Evolutionary conservation across 2,113 vertebrate species (phyloP), one percentile per base, ranked within the genome.

Genomic region (Amazona guildingii): DNA sequence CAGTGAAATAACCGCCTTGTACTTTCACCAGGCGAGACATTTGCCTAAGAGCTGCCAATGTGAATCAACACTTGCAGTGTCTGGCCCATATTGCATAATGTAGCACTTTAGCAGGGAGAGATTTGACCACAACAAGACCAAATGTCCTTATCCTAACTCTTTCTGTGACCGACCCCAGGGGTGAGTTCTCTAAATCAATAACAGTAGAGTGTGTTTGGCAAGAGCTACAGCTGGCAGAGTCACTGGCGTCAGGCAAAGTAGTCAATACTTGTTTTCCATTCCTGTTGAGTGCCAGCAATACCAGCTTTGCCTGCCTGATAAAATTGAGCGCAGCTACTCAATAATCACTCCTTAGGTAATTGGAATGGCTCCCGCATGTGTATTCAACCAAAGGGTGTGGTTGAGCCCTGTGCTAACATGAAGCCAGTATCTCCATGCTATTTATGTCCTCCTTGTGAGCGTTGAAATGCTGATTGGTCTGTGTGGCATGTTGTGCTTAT

Each of bases 341-440:
- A 35, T 81, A 76, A 83, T 86, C 57, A 21, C 94, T 88, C 1
- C 2, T 52, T 90, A 94, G 69, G 78, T 49, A 92, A 73, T 59
- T 90, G 89, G 96, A 96, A 72, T 24, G 55, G 76, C 77, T 90
- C 93, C 84, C 16, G 13, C 55, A 19, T 9, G 59, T 69, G 24
- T 86, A 66, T 83, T 95, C 86, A 74, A 35, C 63, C 20, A 6
- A 66, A 91, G 97, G 98, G 98, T 77, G 97, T 77, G 97, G 96
- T n/a, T 92, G 48, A 19, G 82, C 94, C 85, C 13, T 95, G 97
- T 97, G 94, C 96, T 83, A 90, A 95, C 97, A 86, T 3, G 96
- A 88, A 92, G 54, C 18, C 51, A 14, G 1, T 70, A 51, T 84
- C 84, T 86, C 83, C 20, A 2, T 79, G 86, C 79, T 93, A 69